Evolutionary conservation across 2,113 vertebrate species (phyloP), one percentile per base, ranked within the genome.

Genomic region (Ochotona curzoniae): DNA sequence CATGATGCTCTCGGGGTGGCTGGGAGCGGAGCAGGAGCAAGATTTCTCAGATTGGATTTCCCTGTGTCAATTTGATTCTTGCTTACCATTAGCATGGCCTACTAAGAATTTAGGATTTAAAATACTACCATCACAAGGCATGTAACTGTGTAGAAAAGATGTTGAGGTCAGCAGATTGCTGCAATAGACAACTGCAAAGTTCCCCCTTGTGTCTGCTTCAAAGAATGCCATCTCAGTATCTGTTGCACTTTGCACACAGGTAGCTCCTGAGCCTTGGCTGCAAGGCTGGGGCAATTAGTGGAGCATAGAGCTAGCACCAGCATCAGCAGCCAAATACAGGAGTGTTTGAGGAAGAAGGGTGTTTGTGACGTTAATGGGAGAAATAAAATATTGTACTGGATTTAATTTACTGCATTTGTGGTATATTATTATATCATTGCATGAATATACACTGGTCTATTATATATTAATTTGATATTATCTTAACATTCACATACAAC

Each of bases 61-160:
- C 49, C 49, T 80, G 61, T 64, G 44, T 13, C 47, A 74, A 67
- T 64, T 93, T 67, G 20, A 66, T 73, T 91, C 69, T 85, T 49
- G 54, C 60, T 44, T 15, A 63, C 11, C 20, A 74, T 35, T 32
- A 57, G 2, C 21, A 54, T 82, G 63, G 49, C 38, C 61, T 69
- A 54, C 76, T 84, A 60, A 76, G 89, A 79, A 26, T 63, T 87
- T 91, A 70, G 92, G 87, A 92, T 89, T 44, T 73, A 66, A 82
- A 83, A 54, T 76, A 63, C 30, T 93, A 51, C 35, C 86, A 47
- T 57, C 69, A 85, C 57, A 69, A 57, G 14, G 18, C 54, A 57
- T 57, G 54, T 14, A 57, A 57, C 18, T 57, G 54, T 49, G 49
- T 38, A 73, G 85, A 92, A 83, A 79, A 89, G 64, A 90, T 47